Evolutionary conservation across 2,888 invertebrate genomes (phyloP).

Genomic region (Hydroisotoma schaefferi): DNA sequence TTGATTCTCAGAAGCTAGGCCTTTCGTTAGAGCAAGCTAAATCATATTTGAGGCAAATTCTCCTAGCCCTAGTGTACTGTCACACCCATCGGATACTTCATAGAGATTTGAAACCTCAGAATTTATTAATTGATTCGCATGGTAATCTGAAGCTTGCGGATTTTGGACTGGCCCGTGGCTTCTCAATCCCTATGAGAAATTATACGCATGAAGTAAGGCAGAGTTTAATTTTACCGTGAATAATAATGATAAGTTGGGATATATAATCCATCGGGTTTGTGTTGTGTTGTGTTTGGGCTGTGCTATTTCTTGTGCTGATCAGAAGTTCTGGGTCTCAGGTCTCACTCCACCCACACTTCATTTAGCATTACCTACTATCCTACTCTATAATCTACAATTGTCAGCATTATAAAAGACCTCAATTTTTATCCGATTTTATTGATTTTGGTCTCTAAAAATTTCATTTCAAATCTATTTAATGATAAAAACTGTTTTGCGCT

Average conservation of each 20-base stretch:
- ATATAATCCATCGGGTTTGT: background rate
- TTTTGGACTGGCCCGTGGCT: conserved; percentile 91
- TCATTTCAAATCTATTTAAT: too few relatives aligned
- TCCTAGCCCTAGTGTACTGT: conserved; percentile 83
- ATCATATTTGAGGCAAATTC: conserved; percentile 69
- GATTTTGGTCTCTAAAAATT: too few relatives aligned
- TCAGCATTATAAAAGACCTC: too few relatives aligned
- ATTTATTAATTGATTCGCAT: conserved; percentile 78
- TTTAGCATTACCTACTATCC: too few relatives aligned
- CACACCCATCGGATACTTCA: conserved; percentile 86
- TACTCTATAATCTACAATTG: too few relatives aligned
- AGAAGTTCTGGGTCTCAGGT: too few relatives aligned
- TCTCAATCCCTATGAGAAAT: conserved; percentile 84
- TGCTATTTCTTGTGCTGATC: background rate
- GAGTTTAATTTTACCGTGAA: background rate
- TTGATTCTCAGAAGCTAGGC: conserved; percentile 46
- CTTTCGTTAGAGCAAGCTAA: conserved; percentile 44
- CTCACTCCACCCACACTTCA: too few relatives aligned
- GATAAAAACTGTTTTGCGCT: too few relatives aligned
- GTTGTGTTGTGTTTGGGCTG: background rate
- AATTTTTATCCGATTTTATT: too few relatives aligned
- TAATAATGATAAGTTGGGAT: background rate
- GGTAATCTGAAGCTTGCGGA: conserved; percentile 93
- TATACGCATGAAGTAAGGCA: conserved; percentile 89
- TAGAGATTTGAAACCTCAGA: conserved; percentile 93